Percentiles rank a stretch among this genome's conserved stretches.
These are phyloP conservation scores for Drosophila mimetica DNA, from an alignment of 2,888 invertebrate genomes.

Conservation along the genomic window DNA sequence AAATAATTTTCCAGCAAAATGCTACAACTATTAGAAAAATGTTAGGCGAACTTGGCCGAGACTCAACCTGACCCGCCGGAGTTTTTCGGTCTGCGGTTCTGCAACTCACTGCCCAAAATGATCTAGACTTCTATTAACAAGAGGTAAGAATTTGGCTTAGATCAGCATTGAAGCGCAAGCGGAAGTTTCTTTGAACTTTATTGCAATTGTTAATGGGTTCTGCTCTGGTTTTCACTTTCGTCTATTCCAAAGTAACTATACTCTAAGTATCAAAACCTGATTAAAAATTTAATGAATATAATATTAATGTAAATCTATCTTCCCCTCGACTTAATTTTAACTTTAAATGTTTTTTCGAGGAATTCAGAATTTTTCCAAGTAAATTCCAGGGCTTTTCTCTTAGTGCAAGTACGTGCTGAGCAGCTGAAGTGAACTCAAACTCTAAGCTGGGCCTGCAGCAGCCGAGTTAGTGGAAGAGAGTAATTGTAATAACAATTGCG, in stretches of 20 bases:
- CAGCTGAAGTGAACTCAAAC: conserved; percentile 13
- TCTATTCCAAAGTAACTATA: too few relatives aligned
- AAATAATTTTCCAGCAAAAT: conserved; percentile 58
- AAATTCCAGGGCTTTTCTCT: conserved; percentile 1
- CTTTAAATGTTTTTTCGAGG: background rate
- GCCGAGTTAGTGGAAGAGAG: conserved; percentile 61
- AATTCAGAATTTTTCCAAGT: background rate
- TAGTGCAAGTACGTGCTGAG: conserved; percentile 38
- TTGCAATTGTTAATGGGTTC: conserved; percentile 4
- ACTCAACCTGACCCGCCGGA: conserved; percentile 7
- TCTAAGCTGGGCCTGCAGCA: conserved; percentile 25
- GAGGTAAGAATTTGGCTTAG: background rate
- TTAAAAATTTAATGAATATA: too few relatives aligned
- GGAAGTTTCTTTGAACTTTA: background rate
- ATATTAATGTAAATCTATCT: too few relatives aligned
- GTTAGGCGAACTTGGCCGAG: conserved; percentile 24
- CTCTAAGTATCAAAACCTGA: too few relatives aligned
- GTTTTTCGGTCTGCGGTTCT: background rate
- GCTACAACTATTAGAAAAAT: conserved; percentile 63
- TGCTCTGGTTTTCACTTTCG: conserved; percentile 12
- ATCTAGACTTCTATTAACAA: background rate
- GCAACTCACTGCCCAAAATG: conserved; percentile 23
- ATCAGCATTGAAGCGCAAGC: background rate
- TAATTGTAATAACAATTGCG: conserved; percentile 77
- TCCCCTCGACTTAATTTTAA: background rate